A percentile compares a stretch with the other conserved stretches of the same genome.
Evolutionary conservation across 2,888 invertebrate genomes (phyloP).

Genomic region (Pachydiplax longipennis): DNA sequence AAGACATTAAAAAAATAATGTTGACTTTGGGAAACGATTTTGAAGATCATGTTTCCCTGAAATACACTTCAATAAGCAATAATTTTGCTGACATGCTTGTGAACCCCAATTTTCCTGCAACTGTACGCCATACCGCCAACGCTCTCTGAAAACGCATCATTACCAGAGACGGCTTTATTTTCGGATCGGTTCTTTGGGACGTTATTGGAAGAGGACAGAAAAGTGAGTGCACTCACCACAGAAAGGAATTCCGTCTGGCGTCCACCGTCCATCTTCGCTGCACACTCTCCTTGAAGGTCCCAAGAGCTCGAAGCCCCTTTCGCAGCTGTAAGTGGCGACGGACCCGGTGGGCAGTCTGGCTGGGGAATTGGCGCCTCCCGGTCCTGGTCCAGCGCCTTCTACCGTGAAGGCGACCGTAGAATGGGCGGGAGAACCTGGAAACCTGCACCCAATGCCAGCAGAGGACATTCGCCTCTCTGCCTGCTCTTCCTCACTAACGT

Average conservation of each 20-base stretch:
- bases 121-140: too few species aligned
- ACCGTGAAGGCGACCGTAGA: conserved; percentile 78
- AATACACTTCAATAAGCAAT: too few species aligned
- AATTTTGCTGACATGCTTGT: too few species aligned
- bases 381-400: conserved; percentile 59
- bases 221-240: conserved; percentile 77
- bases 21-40: too few species aligned
- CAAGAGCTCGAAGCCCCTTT: conserved; percentile 88
- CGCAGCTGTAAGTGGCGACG: conserved; percentile 84
- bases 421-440: conserved; percentile 92
- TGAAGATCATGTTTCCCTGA: too few species aligned
- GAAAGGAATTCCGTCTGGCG: conserved; percentile 90
- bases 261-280: conserved; percentile 76
- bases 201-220: neutral
- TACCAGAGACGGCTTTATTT: too few species aligned
- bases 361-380: neutral
- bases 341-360: conserved; percentile 61
- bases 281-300: conserved; percentile 84
- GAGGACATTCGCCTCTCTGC: conserved; percentile 46
- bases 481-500: neutral
- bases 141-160: too few species aligned
- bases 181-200: conserved; percentile 36
- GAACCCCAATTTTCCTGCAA: too few species aligned
- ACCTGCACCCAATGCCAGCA: conserved; percentile 68
- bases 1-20: too few species aligned